Conservation (phyloP, 2,113 vertebrate genomes). For the Dolichotis patagonum region DNA sequence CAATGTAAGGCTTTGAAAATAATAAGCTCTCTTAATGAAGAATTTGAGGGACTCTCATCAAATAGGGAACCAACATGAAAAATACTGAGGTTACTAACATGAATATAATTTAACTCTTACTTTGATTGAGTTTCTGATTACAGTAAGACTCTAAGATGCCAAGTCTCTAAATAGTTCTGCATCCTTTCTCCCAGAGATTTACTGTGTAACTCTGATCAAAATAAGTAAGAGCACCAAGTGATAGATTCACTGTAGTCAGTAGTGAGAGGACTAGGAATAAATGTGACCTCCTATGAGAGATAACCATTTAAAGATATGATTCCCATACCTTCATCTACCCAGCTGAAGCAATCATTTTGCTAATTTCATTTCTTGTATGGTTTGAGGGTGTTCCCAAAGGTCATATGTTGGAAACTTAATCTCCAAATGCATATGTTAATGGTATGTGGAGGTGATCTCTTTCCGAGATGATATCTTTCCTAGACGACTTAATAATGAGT, state of each 20-base stretch:
- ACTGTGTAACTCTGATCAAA: not conserved
- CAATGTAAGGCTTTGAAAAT: conserved; percentile 69
- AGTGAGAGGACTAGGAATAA: not conserved
- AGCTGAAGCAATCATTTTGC: not conserved
- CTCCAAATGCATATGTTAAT: not conserved
- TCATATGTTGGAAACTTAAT: not conserved
- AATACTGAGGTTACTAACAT: conserved; percentile 25
- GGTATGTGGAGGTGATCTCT: not conserved
- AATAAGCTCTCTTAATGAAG: conserved; percentile 70
- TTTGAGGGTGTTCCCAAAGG: not conserved
- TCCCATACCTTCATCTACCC: not conserved
- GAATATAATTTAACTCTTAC: conserved; percentile 64
- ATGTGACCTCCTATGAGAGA: not conserved
- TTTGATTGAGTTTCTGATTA: conserved; percentile 26
- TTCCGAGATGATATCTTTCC: not conserved
- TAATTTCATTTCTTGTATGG: not conserved
- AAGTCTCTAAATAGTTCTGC: not conserved
- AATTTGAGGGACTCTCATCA: conserved; percentile 74
- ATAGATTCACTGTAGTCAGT: not conserved
- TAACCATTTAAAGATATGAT: not conserved
- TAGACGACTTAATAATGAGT: not conserved
- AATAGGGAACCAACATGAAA: conserved; percentile 55
- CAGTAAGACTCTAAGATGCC: not conserved
- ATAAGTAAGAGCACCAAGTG: not conserved
- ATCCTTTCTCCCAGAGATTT: not conserved